phyloP scores from a whole-genome alignment of 2,113 vertebrate species.

The Calyptommatus sinebrachiatus region DNA sequence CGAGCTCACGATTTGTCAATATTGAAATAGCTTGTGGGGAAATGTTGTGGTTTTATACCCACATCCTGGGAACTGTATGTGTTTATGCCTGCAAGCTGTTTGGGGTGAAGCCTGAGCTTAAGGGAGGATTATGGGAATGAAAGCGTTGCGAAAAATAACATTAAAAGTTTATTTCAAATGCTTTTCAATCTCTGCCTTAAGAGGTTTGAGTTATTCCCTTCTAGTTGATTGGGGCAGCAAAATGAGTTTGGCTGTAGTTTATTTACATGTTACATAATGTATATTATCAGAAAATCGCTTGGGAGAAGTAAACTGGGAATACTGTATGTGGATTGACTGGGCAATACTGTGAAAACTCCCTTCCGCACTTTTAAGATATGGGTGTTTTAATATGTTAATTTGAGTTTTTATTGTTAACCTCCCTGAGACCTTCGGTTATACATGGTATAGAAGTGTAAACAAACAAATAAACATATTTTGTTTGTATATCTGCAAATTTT shows the following conservation, averaged over 20 bases:
- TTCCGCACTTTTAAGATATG: too few species aligned
- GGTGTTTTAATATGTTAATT: too few species aligned
- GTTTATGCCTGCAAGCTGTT: neutral
- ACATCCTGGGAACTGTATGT: neutral
- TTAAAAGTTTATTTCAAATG: neutral
- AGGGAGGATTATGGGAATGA: neutral
- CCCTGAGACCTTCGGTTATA: too few species aligned
- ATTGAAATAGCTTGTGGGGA: neutral
- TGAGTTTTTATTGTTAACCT: too few species aligned
- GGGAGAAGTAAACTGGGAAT: neutral
- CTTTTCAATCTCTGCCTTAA: neutral
- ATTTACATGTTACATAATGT: neutral
- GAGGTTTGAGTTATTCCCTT: neutral
- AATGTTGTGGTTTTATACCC: neutral
- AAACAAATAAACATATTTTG: too few species aligned
- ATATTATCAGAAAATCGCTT: neutral
- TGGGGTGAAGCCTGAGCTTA: neutral
- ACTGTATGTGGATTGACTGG: neutral
- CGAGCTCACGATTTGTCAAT: neutral
- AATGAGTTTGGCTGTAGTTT: neutral
- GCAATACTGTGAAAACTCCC: neutral
- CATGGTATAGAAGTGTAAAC: too few species aligned
- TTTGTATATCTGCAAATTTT: neutral
- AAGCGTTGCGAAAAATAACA: neutral
- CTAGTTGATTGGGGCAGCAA: neutral